A percentile compares a stretch with the other conserved stretches of the same genome.
Evolutionary conservation across 2,113 vertebrate genomes (phyloP).

Genomic region (Sapajus apella): DNA sequence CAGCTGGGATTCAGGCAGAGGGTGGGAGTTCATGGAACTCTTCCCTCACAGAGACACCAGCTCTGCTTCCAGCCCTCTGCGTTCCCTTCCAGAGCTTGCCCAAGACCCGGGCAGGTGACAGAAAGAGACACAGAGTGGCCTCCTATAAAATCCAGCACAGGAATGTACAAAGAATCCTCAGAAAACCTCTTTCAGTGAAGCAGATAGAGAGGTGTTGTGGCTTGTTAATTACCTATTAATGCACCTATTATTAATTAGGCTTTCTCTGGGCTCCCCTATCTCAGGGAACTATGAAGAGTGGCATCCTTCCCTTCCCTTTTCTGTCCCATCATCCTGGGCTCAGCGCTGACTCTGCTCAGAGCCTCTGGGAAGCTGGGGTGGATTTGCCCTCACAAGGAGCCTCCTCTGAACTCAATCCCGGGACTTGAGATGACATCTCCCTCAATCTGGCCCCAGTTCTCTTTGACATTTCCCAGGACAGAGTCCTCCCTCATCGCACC

Average conservation of each 20-base stretch:
- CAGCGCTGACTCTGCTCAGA: background rate
- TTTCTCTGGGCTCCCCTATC: background rate
- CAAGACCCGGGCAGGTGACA: accelerated
- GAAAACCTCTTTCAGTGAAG: background rate
- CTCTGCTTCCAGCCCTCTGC: accelerated
- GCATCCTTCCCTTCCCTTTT: background rate
- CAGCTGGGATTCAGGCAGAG: background rate
- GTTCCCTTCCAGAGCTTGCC: background rate
- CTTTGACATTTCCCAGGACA: background rate
- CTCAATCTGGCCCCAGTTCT: background rate
- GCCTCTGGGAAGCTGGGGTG: background rate
- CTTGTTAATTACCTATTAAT: background rate
- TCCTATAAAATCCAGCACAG: background rate
- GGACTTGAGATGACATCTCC: background rate
- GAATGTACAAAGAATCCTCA: background rate
- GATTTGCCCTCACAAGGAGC: background rate
- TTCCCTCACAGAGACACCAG: background rate
- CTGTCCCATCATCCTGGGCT: background rate
- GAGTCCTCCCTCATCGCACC: background rate
- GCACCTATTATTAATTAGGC: no score
- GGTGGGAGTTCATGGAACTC: accelerated
- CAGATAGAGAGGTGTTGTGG: accelerated
- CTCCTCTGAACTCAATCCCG: background rate
- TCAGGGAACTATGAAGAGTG: background rate
- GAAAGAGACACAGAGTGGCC: background rate